Percentiles rank a stretch among this genome's conserved stretches.
Evolutionary conservation across 2,113 vertebrate genomes (phyloP).

Genomic region (Tapirus terrestris): DNA sequence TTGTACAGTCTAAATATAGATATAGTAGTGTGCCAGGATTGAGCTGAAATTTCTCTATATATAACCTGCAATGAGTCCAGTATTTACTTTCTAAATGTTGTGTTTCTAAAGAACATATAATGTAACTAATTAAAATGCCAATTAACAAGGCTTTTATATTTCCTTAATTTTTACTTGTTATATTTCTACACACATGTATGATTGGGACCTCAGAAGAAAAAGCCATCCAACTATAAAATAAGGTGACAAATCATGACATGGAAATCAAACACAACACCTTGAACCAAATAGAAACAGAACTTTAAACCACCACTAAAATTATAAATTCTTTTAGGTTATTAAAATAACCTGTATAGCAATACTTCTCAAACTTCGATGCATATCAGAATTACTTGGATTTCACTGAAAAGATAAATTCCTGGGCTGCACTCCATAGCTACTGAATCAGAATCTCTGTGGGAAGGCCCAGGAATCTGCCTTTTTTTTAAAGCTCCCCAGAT

Average conservation of each 20-base stretch:
- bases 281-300: not conserved
- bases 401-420: not conserved
- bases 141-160: slow-evolving; percentile 15
- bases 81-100: slow-evolving; percentile 63
- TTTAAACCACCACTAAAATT: not conserved
- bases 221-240: not conserved
- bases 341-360: not conserved
- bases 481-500: not conserved
- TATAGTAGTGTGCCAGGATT: slow-evolving; percentile 9
- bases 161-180: not conserved
- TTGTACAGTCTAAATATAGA: slow-evolving; percentile 62
- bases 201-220: not conserved
- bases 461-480: not conserved
- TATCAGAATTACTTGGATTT: not conserved
- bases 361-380: not conserved
- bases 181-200: not conserved
- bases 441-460: not conserved
- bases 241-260: not conserved
- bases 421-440: not conserved
- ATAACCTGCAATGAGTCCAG: not conserved
- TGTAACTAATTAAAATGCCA: slow-evolving; percentile 48
- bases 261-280: not conserved
- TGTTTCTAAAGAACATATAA: slow-evolving; percentile 45
- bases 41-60: slow-evolving; percentile 47
- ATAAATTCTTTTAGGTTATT: not conserved